A percentile compares a stretch with the other conserved stretches of the same genome.
These are phyloP conservation scores for Rhincodon typus DNA, from an alignment of 2,797 vertebrate species.

Conservation along the genomic window DNA sequence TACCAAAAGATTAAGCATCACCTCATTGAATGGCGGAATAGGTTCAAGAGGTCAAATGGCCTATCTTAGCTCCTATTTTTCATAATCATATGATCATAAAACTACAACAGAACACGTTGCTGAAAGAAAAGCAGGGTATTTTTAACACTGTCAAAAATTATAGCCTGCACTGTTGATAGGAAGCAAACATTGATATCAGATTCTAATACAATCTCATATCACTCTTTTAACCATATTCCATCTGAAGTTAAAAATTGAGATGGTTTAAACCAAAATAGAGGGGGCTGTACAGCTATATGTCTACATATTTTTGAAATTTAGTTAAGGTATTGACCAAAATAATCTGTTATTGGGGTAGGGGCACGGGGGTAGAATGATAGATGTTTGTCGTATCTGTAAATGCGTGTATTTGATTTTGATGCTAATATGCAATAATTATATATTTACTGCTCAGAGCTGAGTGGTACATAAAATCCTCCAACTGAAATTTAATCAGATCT, in stretches of 20 bases:
- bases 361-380: background rate
- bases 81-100: background rate
- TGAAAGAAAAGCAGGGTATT: background rate
- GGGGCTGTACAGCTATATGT: background rate
- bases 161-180: background rate
- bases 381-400: background rate
- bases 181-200: background rate
- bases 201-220: background rate
- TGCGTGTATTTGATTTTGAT: background rate
- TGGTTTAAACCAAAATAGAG: background rate
- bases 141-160: background rate
- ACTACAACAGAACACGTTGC: background rate
- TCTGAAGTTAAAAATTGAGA: background rate
- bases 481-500: constrained; percentile 24
- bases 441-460: background rate
- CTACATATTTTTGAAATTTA: background rate
- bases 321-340: background rate
- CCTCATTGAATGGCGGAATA: background rate
- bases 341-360: background rate
- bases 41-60: background rate
- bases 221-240: background rate
- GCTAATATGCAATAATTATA: background rate
- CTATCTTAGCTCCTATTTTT: background rate
- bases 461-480: background rate
- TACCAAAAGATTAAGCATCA: too few species aligned